Percentiles rank a stretch among this genome's conserved stretches.
phyloP scores from a whole-genome alignment of 2,888 invertebrate genomes.

The Argyresthia goedartella region DNA sequence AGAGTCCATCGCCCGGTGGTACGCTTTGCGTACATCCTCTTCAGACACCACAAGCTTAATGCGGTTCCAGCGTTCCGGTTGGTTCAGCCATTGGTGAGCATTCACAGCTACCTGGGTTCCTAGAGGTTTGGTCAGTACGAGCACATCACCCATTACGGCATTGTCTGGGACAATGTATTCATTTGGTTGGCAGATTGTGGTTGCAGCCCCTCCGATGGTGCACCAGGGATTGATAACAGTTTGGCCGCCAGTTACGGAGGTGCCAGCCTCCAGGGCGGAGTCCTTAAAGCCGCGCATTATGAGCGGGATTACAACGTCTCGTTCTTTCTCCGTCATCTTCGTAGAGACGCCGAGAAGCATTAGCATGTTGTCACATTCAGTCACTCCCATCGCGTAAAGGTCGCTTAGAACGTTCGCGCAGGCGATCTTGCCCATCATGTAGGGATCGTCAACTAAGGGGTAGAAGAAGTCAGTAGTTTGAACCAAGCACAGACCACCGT shows the following conservation, averaged over 20 bases:
- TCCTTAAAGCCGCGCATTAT: conserved; percentile 95
- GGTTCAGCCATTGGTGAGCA: conserved; percentile 89
- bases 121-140: conserved; percentile 88
- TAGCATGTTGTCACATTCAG: conserved; percentile 94
- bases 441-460: conserved; percentile 92
- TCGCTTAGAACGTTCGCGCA: conserved; percentile 95
- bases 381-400: conserved; percentile 95
- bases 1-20: conserved; percentile 87
- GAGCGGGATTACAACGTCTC: conserved; percentile 90
- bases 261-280: conserved; percentile 87
- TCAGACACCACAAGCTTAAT: conserved; percentile 84
- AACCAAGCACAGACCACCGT: conserved; percentile 86
- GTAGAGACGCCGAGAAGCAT: conserved; percentile 92
- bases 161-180: conserved; percentile 91
- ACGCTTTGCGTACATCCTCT: conserved; percentile 86
- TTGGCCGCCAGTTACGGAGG: conserved; percentile 89
- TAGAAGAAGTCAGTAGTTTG: conserved; percentile 96
- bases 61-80: conserved; percentile 81
- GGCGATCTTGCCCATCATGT: conserved; percentile 93
- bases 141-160: conserved; percentile 87
- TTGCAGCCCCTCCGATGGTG: conserved; percentile 91
- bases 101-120: conserved; percentile 91
- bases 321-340: conserved; percentile 91
- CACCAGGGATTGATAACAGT: conserved; percentile 94
- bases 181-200: conserved; percentile 87